Evolutionary conservation across 1,140 invertebrate genomes (phyloP).

Genomic region (Panagrolaimus sp.): DNA sequence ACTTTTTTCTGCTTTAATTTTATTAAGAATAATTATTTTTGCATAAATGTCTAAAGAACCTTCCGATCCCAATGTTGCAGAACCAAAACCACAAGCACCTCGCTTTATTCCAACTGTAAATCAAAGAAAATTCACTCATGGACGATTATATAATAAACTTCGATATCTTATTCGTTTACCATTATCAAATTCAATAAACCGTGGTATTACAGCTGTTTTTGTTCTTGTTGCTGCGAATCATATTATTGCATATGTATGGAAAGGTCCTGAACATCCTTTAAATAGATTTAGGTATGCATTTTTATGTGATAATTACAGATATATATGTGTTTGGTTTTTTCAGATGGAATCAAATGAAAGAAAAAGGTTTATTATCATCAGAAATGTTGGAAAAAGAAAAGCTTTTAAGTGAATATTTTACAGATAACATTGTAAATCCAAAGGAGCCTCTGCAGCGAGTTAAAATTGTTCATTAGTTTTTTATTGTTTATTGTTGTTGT

Average conservation of each 20-base stretch:
- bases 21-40: too few relatives aligned
- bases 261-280: slow-evolving; percentile 3
- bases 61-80: background rate
- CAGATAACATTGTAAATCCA: background rate
- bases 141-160: background rate
- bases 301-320: background rate
- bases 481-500: slow-evolving; percentile 4
- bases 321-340: background rate
- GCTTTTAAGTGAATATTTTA: background rate
- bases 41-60: background rate
- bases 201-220: background rate
- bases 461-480: background rate
- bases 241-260: background rate
- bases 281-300: background rate
- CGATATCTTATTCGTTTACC: background rate
- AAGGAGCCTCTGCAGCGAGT: background rate
- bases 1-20: too few relatives aligned
- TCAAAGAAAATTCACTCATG: background rate
- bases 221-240: background rate
- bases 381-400: background rate
- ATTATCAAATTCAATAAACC: background rate
- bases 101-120: background rate
- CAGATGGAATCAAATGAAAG: slow-evolving; percentile 11
- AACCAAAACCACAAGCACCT: background rate
- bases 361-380: background rate